These are phyloP conservation scores for Cygnus buccinator DNA, from an alignment of 2,113 vertebrate genomes.

Conservation along the genomic window DNA sequence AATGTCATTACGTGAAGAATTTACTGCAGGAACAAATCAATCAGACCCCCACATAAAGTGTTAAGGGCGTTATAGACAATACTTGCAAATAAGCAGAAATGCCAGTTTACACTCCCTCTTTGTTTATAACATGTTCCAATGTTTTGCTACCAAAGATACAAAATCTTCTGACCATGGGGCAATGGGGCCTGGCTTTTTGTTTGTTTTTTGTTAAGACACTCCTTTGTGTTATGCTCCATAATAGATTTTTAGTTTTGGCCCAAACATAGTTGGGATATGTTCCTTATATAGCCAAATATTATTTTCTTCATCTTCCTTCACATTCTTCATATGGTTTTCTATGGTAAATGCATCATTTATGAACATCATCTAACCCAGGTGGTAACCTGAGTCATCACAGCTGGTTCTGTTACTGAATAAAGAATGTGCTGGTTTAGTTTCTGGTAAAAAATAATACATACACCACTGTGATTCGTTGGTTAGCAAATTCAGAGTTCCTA, in stretches of 20 bases:
- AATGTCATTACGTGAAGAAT: neutral
- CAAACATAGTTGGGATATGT: neutral
- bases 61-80: neutral
- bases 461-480: neutral
- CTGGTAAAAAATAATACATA: neutral
- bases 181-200: too few species aligned
- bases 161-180: neutral
- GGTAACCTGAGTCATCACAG: neutral
- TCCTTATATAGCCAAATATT: neutral
- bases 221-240: neutral
- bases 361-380: neutral
- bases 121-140: neutral
- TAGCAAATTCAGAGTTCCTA: neutral
- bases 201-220: neutral
- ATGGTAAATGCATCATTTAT: neutral
- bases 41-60: fast-evolving
- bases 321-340: neutral
- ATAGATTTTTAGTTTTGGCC: neutral
- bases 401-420: neutral
- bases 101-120: neutral
- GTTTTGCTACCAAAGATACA: neutral
- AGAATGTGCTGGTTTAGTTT: neutral
- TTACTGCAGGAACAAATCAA: neutral
- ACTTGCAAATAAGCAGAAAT: neutral
- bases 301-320: neutral